These are phyloP conservation scores for Cordilura impudica DNA, from an alignment of 2,888 invertebrate genomes.

Conservation along the genomic window DNA sequence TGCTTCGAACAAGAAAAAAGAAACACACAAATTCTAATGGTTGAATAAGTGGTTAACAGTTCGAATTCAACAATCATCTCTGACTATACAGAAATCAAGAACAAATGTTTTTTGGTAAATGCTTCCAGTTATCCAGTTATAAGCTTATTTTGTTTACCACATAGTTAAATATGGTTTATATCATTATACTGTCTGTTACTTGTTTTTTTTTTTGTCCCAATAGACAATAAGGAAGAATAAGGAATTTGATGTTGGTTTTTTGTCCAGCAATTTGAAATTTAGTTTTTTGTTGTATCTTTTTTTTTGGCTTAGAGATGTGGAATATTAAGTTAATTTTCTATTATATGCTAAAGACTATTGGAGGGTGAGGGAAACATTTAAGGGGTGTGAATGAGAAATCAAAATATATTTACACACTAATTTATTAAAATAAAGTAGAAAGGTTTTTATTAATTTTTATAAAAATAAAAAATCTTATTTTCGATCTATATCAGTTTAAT, in stretches of 20 bases:
- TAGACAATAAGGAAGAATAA: background rate
- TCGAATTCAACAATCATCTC: conserved; percentile 49
- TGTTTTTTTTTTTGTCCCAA: background rate
- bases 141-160: conserved; percentile 36
- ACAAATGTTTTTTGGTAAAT: conserved; percentile 34
- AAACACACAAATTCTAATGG: conserved; percentile 50
- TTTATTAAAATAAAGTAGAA: too few relatives aligned
- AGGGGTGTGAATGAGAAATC: too few relatives aligned
- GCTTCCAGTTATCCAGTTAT: conserved; percentile 46
- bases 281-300: too few relatives aligned
- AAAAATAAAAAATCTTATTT: too few relatives aligned
- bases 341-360: too few relatives aligned
- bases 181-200: too few relatives aligned
- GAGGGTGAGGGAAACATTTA: too few relatives aligned
- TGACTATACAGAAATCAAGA: conserved; percentile 2
- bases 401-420: too few relatives aligned
- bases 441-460: too few relatives aligned
- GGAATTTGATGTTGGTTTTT: background rate
- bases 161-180: conserved; percentile 47
- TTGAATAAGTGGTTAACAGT: conserved; percentile 55
- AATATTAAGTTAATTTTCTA: background rate
- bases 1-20: background rate
- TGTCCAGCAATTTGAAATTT: background rate
- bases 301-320: background rate
- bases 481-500: too few relatives aligned